Evolutionary conservation across 2,888 invertebrate species (phyloP).

Genomic region (Dorcus parallelipipedus): DNA sequence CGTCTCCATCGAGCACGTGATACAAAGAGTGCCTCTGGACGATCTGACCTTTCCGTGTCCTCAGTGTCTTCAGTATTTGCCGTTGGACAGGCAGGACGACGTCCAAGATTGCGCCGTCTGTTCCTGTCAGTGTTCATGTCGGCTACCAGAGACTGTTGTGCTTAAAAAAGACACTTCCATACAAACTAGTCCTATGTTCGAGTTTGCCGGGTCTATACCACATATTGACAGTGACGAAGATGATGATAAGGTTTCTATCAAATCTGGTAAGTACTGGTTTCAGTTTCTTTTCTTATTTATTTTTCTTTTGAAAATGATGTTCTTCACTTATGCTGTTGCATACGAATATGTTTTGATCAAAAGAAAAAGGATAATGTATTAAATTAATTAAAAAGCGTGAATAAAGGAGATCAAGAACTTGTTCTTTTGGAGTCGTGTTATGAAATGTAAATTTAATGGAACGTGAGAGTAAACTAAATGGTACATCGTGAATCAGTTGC

Average conservation of each 20-base stretch:
- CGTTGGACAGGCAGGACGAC: slow-evolving; percentile 43
- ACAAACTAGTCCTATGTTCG: slow-evolving; percentile 59
- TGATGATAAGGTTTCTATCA: slow-evolving; percentile 49
- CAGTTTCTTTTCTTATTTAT: too few species aligned
- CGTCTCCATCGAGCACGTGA: slow-evolving; percentile 66
- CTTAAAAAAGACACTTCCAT: slow-evolving; percentile 48
- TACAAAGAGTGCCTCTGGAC: slow-evolving; percentile 64
- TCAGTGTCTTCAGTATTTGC: slow-evolving; percentile 49
- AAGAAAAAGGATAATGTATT: too few species aligned
- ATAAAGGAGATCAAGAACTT: too few species aligned
- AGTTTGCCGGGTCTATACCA: slow-evolving; percentile 64
- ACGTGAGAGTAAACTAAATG: too few species aligned
- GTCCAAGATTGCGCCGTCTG: slow-evolving; percentile 34
- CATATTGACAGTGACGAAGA: slow-evolving; percentile 73
- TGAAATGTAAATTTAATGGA: too few species aligned
- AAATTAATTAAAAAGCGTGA: too few species aligned
- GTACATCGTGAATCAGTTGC: too few species aligned
- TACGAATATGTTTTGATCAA: too few species aligned
- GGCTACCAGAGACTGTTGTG: slow-evolving; percentile 38
- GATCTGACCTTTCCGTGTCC: slow-evolving; percentile 62
- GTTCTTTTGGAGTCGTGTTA: too few species aligned
- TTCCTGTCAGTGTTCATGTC: slow-evolving; percentile 46
- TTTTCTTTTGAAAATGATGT: too few species aligned
- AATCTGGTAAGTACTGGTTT: slow-evolving; percentile 40
- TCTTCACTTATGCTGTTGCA: too few species aligned